Evolutionary conservation across 1,140 invertebrate species (phyloP), one percentile per base, ranked within the genome.

Genomic region (Neoseiulus cucumeris): DNA sequence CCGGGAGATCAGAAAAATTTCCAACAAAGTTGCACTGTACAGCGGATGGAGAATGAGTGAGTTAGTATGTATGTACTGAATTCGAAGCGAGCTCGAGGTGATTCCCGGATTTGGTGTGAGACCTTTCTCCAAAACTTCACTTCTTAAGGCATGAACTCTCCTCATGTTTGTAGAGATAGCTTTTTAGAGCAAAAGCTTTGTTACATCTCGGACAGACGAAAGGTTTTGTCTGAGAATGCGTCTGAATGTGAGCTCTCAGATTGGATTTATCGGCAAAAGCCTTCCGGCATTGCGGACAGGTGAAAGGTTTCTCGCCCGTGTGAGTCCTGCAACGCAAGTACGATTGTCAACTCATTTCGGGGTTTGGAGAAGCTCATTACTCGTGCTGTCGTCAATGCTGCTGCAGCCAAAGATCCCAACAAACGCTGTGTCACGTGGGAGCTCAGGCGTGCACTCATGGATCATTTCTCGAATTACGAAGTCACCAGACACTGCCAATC

Each of bases 121-220:
- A 39, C 33, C 33, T 39, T 39, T 9, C 33, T 39, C 33, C 9
- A 39, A n/a, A n/a, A n/a, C n/a, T n/a, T 59, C 33, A 59, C 51
- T 59, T 59, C 51, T 59, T 59, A 9, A 59, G 51, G 66, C 76
- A 78, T 0, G 76, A 77, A 0, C 75, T 76, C 65, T 77, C 76
- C 66, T 77, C 76, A 68, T 78, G 77, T 65, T 78, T 78, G 69
- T 77, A 76, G 6, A 78, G 70, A 69, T 78, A 78, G 64, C 76
- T 76, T 68, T 77, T 77, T 29, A 78, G 69, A 0, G 76, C 76
- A 66, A 78, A 78, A 0, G 75, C 75, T 66, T 77, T 76, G 18
- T 74, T 74, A 67, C 71, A 76, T 2, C 75, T 59, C 2, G 73
- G 29, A 42, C 69, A 70, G 17, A 64, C 20, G 51, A 67, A 68